Conservation (phyloP, 2,113 vertebrate species). For the Varanus salvator region DNA sequence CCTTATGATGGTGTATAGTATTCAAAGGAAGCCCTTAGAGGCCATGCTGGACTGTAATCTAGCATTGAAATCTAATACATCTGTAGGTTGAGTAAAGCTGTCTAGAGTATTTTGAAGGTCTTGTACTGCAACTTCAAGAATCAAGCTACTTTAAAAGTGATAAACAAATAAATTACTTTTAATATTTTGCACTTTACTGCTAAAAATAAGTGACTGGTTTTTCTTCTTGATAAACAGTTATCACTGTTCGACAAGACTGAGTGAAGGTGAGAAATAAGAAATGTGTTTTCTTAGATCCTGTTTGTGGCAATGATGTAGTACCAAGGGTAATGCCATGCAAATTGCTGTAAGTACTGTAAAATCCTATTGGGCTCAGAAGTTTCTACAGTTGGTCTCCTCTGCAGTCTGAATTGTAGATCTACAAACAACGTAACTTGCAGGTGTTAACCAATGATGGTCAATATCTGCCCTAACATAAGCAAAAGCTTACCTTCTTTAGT, state of each 20-base stretch:
- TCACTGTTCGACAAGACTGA: slow-evolving; percentile 26
- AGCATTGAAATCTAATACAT: no score
- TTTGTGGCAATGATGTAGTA: slow-evolving; percentile 37
- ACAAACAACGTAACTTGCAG: neutral
- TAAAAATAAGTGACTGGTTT: slow-evolving; percentile 48
- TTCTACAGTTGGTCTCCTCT: slow-evolving; percentile 44
- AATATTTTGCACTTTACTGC: slow-evolving; percentile 29
- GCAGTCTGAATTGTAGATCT: slow-evolving; percentile 30
- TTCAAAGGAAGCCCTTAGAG: neutral
- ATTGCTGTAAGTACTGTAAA: slow-evolving; percentile 55
- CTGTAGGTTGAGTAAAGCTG: no score
- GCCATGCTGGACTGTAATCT: no score
- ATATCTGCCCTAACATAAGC: neutral
- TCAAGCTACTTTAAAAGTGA: slow-evolving; percentile 15
- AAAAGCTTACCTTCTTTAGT: neutral
- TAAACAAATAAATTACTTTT: slow-evolving; percentile 27
- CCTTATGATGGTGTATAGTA: neutral
- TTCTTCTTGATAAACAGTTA: neutral
- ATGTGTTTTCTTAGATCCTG: slow-evolving; percentile 55
- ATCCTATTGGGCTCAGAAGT: slow-evolving; percentile 59
- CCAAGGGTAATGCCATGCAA: slow-evolving; percentile 58
- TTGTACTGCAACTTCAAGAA: neutral
- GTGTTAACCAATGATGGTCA: neutral
- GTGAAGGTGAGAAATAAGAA: slow-evolving; percentile 49
- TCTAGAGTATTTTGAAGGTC: no score